phyloP scores from a whole-genome alignment of 1,140 invertebrate species.

The Zaprionus inermis region DNA sequence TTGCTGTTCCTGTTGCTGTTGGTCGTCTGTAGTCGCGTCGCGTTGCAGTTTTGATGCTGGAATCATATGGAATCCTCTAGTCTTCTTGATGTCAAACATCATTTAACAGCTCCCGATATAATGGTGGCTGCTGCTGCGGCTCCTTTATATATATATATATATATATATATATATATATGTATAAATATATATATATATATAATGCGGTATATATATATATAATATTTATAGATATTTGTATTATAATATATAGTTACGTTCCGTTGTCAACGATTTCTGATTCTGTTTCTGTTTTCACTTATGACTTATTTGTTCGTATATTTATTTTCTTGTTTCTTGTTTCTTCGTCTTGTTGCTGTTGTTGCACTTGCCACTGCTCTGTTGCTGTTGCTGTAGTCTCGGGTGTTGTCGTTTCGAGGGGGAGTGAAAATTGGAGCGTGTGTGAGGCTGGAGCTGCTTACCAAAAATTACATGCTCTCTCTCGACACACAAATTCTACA shows the following conservation, averaged over 20 bases:
- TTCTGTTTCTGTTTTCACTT: neutral
- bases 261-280: neutral
- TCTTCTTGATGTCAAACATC: slow-evolving; percentile 80
- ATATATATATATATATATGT: neutral
- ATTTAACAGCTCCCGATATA: slow-evolving; percentile 62
- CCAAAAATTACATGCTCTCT: slow-evolving; percentile 51
- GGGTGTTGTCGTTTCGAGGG: slow-evolving; percentile 2
- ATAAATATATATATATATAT: neutral
- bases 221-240: slow-evolving; percentile 1
- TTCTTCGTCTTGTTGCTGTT: neutral
- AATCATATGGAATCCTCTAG: slow-evolving; percentile 75
- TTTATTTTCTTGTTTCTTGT: neutral
- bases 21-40: slow-evolving; percentile 29
- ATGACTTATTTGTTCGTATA: slow-evolving; percentile 7
- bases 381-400: slow-evolving; percentile 5
- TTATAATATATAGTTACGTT: slow-evolving; percentile 3
- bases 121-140: slow-evolving; percentile 8
- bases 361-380: neutral
- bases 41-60: slow-evolving; percentile 66
- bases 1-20: slow-evolving; percentile 19
- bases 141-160: neutral
- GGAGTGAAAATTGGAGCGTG: neutral
- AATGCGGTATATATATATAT: neutral
- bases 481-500: slow-evolving; percentile 38
- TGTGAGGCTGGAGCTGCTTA: slow-evolving; percentile 22